phyloP scores from a whole-genome alignment of 2,797 vertebrate genomes.

The Petrocephalus sullivani region DNA sequence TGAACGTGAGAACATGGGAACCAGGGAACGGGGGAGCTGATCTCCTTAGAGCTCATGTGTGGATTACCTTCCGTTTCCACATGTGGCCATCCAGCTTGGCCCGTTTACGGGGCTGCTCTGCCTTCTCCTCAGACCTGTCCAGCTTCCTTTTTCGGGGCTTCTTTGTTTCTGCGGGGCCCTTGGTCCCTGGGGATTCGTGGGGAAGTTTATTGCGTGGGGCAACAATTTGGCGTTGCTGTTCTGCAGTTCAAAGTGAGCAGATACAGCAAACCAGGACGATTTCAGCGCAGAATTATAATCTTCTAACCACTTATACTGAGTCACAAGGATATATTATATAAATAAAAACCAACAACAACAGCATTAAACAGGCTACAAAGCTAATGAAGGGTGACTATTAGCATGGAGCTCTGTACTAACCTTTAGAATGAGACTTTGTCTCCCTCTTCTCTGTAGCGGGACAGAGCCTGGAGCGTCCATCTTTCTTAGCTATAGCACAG shows the following conservation, averaged over 20 bases:
- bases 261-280: background rate
- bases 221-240: background rate
- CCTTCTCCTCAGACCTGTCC: constrained; percentile 49
- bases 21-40: background rate
- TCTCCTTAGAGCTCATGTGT: background rate
- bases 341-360: background rate
- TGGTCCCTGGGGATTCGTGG: background rate
- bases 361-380: background rate
- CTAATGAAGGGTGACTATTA: background rate
- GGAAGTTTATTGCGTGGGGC: background rate
- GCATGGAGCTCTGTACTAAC: constrained; percentile 17
- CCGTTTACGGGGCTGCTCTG: constrained; percentile 51
- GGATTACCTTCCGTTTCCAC: constrained; percentile 39
- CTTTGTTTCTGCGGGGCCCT: constrained; percentile 39
- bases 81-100: constrained; percentile 41
- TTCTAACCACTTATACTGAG: background rate
- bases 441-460: background rate
- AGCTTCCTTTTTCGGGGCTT: constrained; percentile 57
- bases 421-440: constrained; percentile 17
- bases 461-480: constrained; percentile 4
- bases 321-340: background rate
- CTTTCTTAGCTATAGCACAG: constrained; percentile 31
- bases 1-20: background rate
- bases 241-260: background rate
- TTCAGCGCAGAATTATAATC: background rate